These are phyloP conservation scores for Caenorhabditis angaria DNA, from an alignment of 2,888 invertebrate genomes.

Conservation along the genomic window DNA sequence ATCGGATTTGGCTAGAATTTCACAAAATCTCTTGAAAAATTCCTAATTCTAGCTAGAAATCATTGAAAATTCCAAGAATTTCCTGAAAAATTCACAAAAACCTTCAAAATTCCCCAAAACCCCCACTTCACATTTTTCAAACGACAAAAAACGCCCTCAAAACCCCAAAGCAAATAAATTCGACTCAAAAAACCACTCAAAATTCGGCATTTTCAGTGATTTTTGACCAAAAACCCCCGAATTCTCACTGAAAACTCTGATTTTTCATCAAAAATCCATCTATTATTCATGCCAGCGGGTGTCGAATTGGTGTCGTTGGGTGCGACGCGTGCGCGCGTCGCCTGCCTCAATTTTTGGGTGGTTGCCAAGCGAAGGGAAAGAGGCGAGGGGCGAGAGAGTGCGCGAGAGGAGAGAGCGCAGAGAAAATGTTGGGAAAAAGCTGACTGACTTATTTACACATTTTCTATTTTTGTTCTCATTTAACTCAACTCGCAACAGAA, in stretches of 20 bases:
- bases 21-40: too few species aligned
- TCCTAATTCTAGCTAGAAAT: too few species aligned
- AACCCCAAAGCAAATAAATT: not conserved
- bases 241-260: too few species aligned
- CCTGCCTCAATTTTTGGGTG: conserved; percentile 35
- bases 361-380: conserved; percentile 25
- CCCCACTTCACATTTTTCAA: too few species aligned
- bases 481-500: conserved; percentile 32
- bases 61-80: too few species aligned
- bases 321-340: conserved; percentile 42
- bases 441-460: conserved; percentile 17
- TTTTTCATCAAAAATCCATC: too few species aligned
- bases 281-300: not conserved
- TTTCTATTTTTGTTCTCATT: conserved; percentile 30
- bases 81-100: too few species aligned
- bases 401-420: not conserved
- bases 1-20: too few species aligned
- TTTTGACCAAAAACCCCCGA: too few species aligned
- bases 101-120: not conserved
- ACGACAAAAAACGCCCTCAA: not conserved
- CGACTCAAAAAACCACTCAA: not conserved
- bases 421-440: not conserved
- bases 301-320: not conserved
- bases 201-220: too few species aligned
- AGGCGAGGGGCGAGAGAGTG: not conserved